Conservation (phyloP, 2,113 vertebrate genomes). For the Callipepla californica region DNA sequence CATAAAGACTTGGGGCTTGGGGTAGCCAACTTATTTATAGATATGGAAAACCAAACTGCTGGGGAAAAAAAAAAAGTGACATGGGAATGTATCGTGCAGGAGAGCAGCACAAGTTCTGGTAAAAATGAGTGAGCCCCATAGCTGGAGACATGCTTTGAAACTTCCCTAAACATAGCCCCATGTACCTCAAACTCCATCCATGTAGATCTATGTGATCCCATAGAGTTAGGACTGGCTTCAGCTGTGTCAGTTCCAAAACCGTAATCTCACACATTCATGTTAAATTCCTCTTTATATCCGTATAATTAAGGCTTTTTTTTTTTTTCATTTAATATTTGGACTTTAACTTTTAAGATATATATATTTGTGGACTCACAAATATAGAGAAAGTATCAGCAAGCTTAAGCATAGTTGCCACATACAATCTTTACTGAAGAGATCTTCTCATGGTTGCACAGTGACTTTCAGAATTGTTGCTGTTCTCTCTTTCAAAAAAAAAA, state of each 20-base stretch:
- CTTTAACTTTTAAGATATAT: neutral
- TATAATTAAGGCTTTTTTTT: neutral
- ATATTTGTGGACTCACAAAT: neutral
- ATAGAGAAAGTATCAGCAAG: neutral
- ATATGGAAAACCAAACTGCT: neutral
- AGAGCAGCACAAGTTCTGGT: neutral
- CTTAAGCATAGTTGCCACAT: neutral
- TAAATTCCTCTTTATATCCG: neutral
- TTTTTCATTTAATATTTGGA: neutral
- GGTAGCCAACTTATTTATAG: neutral
- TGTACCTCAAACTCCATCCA: rapidly evolving
- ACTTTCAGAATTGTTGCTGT: neutral
- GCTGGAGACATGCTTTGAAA: neutral
- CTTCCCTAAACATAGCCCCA: neutral
- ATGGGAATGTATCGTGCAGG: neutral
- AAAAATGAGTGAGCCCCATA: neutral
- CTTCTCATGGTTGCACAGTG: neutral
- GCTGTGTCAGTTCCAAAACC: neutral
- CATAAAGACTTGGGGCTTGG: neutral
- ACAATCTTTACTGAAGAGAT: neutral
- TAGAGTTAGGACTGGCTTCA: neutral
- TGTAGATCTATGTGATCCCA: neutral
- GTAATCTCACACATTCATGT: neutral
- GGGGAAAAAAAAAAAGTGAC: neutral
- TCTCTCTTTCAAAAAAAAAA: neutral